phyloP scores from a whole-genome alignment of 2,113 vertebrate species.

The Megaleporinus macrocephalus region DNA sequence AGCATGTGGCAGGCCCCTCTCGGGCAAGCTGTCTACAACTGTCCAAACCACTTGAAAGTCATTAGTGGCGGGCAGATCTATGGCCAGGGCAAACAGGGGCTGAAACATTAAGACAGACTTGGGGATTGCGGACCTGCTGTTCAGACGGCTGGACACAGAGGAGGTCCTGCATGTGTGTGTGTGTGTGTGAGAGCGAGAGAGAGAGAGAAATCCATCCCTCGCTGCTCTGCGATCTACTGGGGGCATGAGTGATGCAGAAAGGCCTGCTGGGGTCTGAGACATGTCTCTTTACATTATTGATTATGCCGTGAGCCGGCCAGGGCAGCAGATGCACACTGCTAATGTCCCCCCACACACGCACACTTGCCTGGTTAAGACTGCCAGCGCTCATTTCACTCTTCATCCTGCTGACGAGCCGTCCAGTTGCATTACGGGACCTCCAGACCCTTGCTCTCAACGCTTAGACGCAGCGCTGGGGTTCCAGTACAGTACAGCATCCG shows the following conservation, averaged over 20 bases:
- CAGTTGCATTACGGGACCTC: conserved; percentile 39
- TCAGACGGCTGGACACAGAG: conserved; percentile 68
- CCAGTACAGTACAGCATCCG: neutral
- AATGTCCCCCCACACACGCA: conserved; percentile 60
- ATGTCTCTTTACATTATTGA: conserved; percentile 78
- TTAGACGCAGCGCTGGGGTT: neutral
- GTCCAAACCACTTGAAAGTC: conserved; percentile 77
- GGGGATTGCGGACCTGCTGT: conserved; percentile 72
- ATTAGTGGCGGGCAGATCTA: conserved; percentile 66
- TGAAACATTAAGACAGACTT: conserved; percentile 80
- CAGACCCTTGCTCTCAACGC: neutral
- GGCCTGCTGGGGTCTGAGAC: conserved; percentile 24
- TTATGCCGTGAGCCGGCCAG: conserved; percentile 69
- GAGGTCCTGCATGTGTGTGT: conserved; percentile 32
- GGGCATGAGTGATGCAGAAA: neutral
- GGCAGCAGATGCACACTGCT: conserved; percentile 65
- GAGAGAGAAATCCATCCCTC: neutral
- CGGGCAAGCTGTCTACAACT: conserved; percentile 78
- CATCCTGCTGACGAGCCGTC: conserved; percentile 20
- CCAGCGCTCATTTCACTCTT: conserved; percentile 55
- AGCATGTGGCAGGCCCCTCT: conserved; percentile 74
- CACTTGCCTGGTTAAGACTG: conserved; percentile 68
- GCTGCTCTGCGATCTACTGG: neutral
- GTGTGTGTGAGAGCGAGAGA: conserved; percentile 4
- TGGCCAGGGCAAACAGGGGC: conserved; percentile 76